Conservation (phyloP, 2,888 invertebrate genomes). For the Petrolisthes cinctipes region DNA sequence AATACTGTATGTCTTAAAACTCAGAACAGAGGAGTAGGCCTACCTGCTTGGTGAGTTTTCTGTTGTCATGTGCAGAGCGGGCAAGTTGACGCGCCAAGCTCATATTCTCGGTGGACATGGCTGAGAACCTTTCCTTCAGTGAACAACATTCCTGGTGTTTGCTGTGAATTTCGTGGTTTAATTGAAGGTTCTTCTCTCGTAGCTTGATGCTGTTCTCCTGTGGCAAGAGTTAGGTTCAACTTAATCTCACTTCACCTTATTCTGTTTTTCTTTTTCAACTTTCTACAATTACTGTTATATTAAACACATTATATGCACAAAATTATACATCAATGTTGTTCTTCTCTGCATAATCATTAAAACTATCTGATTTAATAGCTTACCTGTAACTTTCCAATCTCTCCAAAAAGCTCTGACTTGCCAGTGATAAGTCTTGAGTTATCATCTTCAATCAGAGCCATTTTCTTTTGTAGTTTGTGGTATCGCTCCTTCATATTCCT, state of each 20-base stretch:
- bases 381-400: conserved; percentile 65
- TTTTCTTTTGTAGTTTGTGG: conserved; percentile 65
- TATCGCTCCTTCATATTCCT: conserved; percentile 66
- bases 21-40: too few relatives aligned
- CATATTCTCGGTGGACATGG: conserved; percentile 60
- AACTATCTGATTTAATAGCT: not conserved
- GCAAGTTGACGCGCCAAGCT: conserved; percentile 51
- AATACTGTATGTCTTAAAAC: too few relatives aligned
- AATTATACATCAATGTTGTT: too few relatives aligned
- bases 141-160: conserved; percentile 65
- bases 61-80: conserved; percentile 48
- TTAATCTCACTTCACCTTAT: not conserved
- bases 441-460: conserved; percentile 65
- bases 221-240: not conserved
- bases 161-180: conserved; percentile 65
- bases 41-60: conserved; percentile 53
- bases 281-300: too few relatives aligned
- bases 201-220: conserved; percentile 65
- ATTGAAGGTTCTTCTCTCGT: conserved; percentile 64
- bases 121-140: conserved; percentile 61
- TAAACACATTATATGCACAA: too few relatives aligned
- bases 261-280: too few relatives aligned
- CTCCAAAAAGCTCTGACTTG: conserved; percentile 65
- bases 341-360: too few relatives aligned
- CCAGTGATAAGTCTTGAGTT: conserved; percentile 61